phyloP scores from a whole-genome alignment of 2,113 vertebrate genomes.

The Takifugu bimaculatus region DNA sequence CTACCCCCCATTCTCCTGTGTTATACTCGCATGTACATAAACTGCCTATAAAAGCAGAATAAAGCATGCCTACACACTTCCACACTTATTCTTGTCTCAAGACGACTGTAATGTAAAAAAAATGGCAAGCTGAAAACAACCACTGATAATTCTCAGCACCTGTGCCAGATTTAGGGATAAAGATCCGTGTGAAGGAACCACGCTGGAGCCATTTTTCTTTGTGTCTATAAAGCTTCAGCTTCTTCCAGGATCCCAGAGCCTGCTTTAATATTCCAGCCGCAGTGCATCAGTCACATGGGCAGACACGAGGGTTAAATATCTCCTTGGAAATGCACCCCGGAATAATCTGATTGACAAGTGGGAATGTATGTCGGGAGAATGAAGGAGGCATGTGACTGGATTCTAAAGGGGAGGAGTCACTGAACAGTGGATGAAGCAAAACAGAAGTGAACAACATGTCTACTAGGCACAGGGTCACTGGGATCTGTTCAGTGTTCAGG shows the following conservation, averaged over 20 bases:
- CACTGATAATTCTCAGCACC: slow-evolving; percentile 77
- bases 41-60: slow-evolving; percentile 30
- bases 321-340: slow-evolving; percentile 15
- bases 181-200: slow-evolving; percentile 72
- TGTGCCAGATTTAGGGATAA: slow-evolving; percentile 83
- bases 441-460: no score
- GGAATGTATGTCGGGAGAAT: no score
- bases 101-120: slow-evolving; percentile 40
- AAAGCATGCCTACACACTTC: slow-evolving; percentile 42
- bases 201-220: slow-evolving; percentile 74
- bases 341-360: slow-evolving; percentile 3
- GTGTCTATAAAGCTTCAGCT: slow-evolving; percentile 52
- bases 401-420: not conserved
- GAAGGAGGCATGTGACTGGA: no score
- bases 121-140: slow-evolving; percentile 85
- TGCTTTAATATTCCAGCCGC: slow-evolving; percentile 58
- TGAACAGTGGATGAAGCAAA: no score
- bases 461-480: no score
- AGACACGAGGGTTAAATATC: slow-evolving; percentile 26
- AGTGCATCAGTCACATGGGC: slow-evolving; percentile 31
- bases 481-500: no score
- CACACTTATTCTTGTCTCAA: slow-evolving; percentile 68
- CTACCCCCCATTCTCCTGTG: slow-evolving; percentile 46
- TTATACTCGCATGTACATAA: slow-evolving; percentile 37
- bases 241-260: slow-evolving; percentile 42